Evolutionary conservation across 2,888 invertebrate genomes (phyloP).

Genomic region (Athalia cordata): DNA sequence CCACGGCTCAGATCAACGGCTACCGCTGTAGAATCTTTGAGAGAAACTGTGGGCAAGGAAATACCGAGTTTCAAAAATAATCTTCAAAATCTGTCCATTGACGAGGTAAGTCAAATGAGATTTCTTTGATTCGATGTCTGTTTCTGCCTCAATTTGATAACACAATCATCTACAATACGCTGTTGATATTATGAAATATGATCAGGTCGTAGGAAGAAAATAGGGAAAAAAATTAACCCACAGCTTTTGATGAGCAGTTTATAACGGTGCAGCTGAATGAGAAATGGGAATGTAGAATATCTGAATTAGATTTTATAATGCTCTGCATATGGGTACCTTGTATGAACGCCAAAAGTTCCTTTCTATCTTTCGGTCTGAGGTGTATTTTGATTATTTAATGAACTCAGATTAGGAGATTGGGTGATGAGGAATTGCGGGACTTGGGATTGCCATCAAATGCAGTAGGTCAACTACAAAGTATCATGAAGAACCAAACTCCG

Average conservation of each 20-base stretch:
- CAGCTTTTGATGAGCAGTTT: no score
- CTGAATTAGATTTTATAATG: background rate
- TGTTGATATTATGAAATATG: background rate
- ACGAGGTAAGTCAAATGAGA: slow-evolving; percentile 68
- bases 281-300: background rate
- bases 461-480: slow-evolving; percentile 76
- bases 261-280: background rate
- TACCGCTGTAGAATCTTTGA: slow-evolving; percentile 63
- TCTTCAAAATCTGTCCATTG: slow-evolving; percentile 69
- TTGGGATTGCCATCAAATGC: slow-evolving; percentile 74
- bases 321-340: no score
- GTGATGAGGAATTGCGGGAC: slow-evolving; percentile 80
- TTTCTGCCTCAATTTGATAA: slow-evolving; percentile 22
- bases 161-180: slow-evolving; percentile 52
- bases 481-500: slow-evolving; percentile 75
- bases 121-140: background rate
- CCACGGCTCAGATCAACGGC: slow-evolving; percentile 66
- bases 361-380: slow-evolving; percentile 8
- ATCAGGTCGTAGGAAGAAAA: background rate
- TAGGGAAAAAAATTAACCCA: background rate
- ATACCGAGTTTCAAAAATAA: slow-evolving; percentile 71
- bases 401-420: slow-evolving; percentile 78
- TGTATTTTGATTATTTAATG: slow-evolving; percentile 2
- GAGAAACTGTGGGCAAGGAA: slow-evolving; percentile 69
- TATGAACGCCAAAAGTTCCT: background rate